Evolutionary conservation across 2,797 vertebrate genomes (phyloP).

Genomic region (Margarornis squamiger): DNA sequence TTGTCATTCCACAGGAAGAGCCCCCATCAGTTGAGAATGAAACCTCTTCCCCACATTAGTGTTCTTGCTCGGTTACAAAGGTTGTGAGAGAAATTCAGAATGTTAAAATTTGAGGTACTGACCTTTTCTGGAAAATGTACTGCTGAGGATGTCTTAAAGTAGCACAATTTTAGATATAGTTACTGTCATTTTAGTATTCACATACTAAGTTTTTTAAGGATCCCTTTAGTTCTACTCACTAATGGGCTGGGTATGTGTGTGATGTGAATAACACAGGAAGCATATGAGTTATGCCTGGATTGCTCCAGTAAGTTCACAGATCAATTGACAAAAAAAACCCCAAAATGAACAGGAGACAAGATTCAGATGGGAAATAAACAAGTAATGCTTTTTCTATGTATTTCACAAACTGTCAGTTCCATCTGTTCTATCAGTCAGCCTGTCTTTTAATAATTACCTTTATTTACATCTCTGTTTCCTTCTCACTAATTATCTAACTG

Average conservation of each 20-base stretch:
- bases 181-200: background rate
- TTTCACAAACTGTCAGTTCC: background rate
- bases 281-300: background rate
- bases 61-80: background rate
- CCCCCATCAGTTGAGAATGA: background rate
- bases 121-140: background rate
- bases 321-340: background rate
- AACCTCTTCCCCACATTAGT: accelerated
- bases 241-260: background rate
- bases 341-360: background rate
- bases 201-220: background rate
- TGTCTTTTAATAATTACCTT: background rate
- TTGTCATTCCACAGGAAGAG: background rate
- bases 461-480: background rate
- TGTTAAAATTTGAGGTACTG: background rate
- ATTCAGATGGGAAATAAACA: background rate
- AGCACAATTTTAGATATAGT: background rate
- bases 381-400: background rate
- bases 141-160: background rate
- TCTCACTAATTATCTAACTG: background rate
- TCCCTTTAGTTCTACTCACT: background rate
- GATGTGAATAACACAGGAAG: background rate
- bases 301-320: background rate
- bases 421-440: background rate
- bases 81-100: background rate